Evolutionary conservation across 2,888 invertebrate genomes (phyloP).

Genomic region (Epirrhoe alternata): DNA sequence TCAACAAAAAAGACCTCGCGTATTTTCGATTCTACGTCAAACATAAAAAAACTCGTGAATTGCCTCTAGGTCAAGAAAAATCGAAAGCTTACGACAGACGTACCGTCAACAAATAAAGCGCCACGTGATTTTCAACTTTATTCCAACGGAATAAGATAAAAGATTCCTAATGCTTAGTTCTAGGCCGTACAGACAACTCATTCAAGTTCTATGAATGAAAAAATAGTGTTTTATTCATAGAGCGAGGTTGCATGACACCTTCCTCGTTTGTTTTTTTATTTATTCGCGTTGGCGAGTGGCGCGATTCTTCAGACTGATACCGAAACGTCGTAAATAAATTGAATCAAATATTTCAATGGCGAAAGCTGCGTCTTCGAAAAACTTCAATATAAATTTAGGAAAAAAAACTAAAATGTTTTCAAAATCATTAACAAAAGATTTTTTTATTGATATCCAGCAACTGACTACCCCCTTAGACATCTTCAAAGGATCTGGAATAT

Average conservation of each 20-base stretch:
- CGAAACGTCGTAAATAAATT: conserved; percentile 20
- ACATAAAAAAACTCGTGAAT: conserved; percentile 3
- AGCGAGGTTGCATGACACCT: conserved; percentile 38
- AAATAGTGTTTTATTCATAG: conserved; percentile 41
- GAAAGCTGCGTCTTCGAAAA: background rate
- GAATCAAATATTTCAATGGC: conserved; percentile 10
- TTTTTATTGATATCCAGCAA: too few species aligned
- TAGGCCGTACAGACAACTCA: conserved; percentile 28
- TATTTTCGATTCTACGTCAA: conserved; percentile 8
- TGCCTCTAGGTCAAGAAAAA: conserved; percentile 7
- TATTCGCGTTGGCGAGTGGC: conserved; percentile 25
- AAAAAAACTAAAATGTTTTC: too few species aligned
- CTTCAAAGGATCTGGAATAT: too few species aligned
- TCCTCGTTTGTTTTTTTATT: conserved; percentile 34
- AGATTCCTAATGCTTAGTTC: background rate
- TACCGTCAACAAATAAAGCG: conserved; percentile 26
- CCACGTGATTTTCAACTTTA: conserved; percentile 19
- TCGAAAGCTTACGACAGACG: conserved; percentile 22
- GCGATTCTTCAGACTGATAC: conserved; percentile 19
- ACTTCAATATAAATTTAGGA: too few species aligned
- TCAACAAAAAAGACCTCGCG: conserved; percentile 16
- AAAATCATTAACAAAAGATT: too few species aligned
- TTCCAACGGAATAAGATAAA: conserved; percentile 14
- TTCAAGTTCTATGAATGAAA: conserved; percentile 46
- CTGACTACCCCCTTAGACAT: too few species aligned